phyloP scores from a whole-genome alignment of 2,113 vertebrate genomes.

The Hippocampus barbouri region DNA sequence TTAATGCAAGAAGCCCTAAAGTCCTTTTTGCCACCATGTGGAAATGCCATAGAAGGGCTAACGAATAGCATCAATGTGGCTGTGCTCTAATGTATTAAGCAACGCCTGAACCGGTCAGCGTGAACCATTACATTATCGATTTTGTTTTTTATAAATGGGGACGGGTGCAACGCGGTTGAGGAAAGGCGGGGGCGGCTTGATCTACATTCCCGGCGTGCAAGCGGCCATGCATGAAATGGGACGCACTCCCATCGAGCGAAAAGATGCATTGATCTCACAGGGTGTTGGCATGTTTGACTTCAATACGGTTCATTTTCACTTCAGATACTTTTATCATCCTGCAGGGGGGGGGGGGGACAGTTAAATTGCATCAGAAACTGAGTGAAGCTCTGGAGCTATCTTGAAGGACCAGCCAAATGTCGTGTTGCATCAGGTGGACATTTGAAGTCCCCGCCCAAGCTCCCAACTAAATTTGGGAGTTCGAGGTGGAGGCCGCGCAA shows the following conservation, averaged over 20 bases:
- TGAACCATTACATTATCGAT: neutral
- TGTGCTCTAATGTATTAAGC: neutral
- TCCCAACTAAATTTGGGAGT: neutral
- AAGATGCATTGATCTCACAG: slow-evolving; percentile 26
- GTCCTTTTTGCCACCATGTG: neutral
- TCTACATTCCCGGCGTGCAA: slow-evolving; percentile 48
- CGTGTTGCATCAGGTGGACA: neutral
- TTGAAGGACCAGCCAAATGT: neutral
- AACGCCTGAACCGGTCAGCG: too few relatives aligned
- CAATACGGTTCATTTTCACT: neutral
- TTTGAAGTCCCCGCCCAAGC: neutral
- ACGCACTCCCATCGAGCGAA: slow-evolving; percentile 75
- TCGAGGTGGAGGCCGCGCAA: neutral
- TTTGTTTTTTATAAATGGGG: slow-evolving; percentile 65
- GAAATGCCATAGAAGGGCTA: neutral
- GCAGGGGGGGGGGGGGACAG: too few relatives aligned
- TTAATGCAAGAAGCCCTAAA: too few relatives aligned
- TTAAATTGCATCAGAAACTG: neutral
- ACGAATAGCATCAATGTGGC: neutral
- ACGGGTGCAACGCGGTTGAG: slow-evolving; percentile 18
- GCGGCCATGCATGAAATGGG: slow-evolving; percentile 77
- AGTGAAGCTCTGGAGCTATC: neutral
- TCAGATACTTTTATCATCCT: neutral
- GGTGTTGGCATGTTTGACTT: neutral
- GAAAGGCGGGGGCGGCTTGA: slow-evolving; percentile 25